Base-by-base conservation (phyloP, 2,888 invertebrate genomes). In the Sphaeridia pumilis region DNA sequence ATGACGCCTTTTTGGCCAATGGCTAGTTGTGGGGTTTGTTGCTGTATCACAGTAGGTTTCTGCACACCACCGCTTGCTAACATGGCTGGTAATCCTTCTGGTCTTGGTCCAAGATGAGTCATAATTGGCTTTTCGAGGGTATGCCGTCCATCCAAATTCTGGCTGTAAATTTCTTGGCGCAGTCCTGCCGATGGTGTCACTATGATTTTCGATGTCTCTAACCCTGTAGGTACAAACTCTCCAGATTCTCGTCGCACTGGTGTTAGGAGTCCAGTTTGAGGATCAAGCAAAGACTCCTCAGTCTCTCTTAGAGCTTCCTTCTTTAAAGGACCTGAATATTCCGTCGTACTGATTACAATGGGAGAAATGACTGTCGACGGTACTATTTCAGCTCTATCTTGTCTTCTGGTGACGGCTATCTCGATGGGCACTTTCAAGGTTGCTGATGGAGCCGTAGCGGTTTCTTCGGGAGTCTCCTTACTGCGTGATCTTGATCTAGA, bases 171-270 rank as follows among this genome's bases (percentile, higher is more conserved):
- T 45, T 55, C 55, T n/a, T n/a, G n/a, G n/a, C n/a, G n/a, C 26
- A 55, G 14, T n/a, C 51, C 55, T 26, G 45, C 49, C 5, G 49
- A 43, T 1, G 55, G 47, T 43, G 50, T 55, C 12, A 27, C 51
- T 2, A 52, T 46, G 14, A 52, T 53, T 46, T 56, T 54, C 5
- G 54, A 46, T 20, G 54, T 44, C 25, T 49, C 36, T 17, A 51
- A 25, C 17, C 46, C 24, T 1, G 80, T 73, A 2, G 81, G 79
- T 62, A 78, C 77, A 12, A 80, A 80, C 66, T 83, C 83, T 66
- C 82, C 83, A 45, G 79, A 79, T 63, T 82, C 81, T 65, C 79
- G 74, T 77, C 81, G 78, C 78, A 81, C 79, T 0, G 81, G 80
- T 52, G 79, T 81, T 28, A 84, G 71, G 62, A 82, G 72, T 2